Base-by-base conservation (phyloP, 2,888 invertebrate genomes). In the Chloromyia formosa region DNA sequence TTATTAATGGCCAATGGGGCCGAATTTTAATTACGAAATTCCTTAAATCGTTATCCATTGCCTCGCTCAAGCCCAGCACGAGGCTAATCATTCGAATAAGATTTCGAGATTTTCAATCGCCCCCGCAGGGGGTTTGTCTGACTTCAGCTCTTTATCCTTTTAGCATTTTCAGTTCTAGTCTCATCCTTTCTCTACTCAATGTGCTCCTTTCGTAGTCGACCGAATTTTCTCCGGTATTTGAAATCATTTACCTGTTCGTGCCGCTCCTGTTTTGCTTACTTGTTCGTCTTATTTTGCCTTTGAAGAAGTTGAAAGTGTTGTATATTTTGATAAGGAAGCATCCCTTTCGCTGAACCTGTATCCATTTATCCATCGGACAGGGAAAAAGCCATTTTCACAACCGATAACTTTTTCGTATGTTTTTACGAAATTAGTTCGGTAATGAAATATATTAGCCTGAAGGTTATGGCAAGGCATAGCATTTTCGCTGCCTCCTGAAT, bases 1-100 rank as follows among this genome's bases (percentile, higher is more conserved):
- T 66, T 45, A 66, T 66, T 35, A 66, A 49, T 66, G 66, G 42
- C 66, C 66, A 66, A 66, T 49, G 66, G 66, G 27, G 66, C 35
- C 45, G 49, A 18, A 66, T 66, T 66, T 66, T 49, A 66, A 66
- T 66, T 66, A 66, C 22, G n/a, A 66, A 18, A 66, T 66, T 66
- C 23, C 66, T 49, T 12, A 49, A 12, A 2, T 49, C 16, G 49
- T 12, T n/a, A 49, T n/a, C 49, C 49, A 12, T n/a, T n/a, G 49
- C 49, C 16, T n/a, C 3, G 16, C 49, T 49, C 49, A 49, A 49
- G 27, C 7, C 27, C 27, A 35, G 27, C 27, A 35, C 27, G 27
- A 35, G 27, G 49, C 49, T 49, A 49, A 49, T 49, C 14, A 49
- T 12, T n/a, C 5, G 14, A 49, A 49, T 49, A n/a, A 49, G 12